Evolutionary conservation across 2,888 invertebrate species (phyloP), one percentile per base, ranked within the genome.

Genomic region (Selenia dentaria): DNA sequence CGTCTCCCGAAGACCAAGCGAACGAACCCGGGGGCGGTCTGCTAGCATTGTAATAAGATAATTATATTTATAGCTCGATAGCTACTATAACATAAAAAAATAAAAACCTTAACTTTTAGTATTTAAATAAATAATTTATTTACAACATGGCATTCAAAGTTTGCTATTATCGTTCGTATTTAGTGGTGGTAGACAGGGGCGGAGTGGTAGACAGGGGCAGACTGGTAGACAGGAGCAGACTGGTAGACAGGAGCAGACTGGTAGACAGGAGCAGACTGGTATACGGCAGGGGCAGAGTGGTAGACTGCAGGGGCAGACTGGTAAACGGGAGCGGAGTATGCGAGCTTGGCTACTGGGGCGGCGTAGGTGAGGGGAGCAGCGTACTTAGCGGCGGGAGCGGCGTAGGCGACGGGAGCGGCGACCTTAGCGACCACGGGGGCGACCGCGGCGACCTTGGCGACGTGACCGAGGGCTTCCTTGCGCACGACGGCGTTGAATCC

Each of bases 401-500:
- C 37, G 25, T 63, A 53, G 12, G 54, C 49, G 14, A 67, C 44
- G 5, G 79, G 75, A 0, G 75, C 70, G 16, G 72, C 54, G 57
- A 74, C 66, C 6, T 64, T 59, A 20, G 67, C 55, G 6, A 60
- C 62, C n/a, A 70, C 67, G 2, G 74, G 56, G 47, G 42, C 27
- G 11, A 14, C 31, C 0, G 67, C 57, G 35, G 63, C 64, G 32
- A 57, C 44, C 43, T 70, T 66, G 28, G 66, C 58, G 18, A 69
- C 63, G 32, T 69, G 67, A 31, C 62, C 80, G 57, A 90, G 65
- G 29, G 91, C 82, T 54, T 88, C 87, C 53, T 64, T 82, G 70
- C 76, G 84, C 6, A 91, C 91, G 18, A 91, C 86, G 20, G 91
- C 91, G 69, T 91, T 91, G 75, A 91, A 91, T n/a, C n/a, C n/a